These are phyloP conservation scores for Macroteleia sp. DNA, from an alignment of 2,888 invertebrate species.

Conservation along the genomic window DNA sequence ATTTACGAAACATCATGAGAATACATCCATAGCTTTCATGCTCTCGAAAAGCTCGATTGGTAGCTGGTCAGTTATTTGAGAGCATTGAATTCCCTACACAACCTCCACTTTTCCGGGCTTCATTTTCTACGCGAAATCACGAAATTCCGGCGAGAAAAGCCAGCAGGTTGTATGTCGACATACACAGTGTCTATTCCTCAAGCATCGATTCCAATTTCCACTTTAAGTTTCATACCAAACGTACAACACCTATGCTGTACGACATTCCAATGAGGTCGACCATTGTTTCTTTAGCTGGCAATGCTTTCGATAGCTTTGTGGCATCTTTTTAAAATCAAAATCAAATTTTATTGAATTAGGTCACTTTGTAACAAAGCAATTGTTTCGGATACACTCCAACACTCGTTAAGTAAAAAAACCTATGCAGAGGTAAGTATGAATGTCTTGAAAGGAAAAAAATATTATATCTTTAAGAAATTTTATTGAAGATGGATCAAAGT, in stretches of 20 bases:
- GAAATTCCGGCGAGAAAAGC: constrained; percentile 70
- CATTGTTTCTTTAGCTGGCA: constrained; percentile 34
- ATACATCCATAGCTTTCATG: constrained; percentile 27
- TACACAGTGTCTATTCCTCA: constrained; percentile 62
- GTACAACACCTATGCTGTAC: constrained; percentile 33
- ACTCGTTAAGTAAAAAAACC: too few species aligned
- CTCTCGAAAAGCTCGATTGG: constrained; percentile 44
- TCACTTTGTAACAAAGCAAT: too few species aligned
- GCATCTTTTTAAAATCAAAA: constrained; percentile 65
- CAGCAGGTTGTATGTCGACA: constrained; percentile 65
- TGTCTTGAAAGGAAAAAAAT: too few species aligned
- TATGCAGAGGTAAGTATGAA: too few species aligned
- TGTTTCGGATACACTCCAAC: too few species aligned
- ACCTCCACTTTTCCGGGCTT: constrained; percentile 67
- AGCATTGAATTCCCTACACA: constrained; percentile 70
- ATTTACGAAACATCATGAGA: constrained; percentile 46
- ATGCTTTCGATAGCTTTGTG: too few species aligned
- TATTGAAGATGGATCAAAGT: too few species aligned
- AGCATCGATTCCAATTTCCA: constrained; percentile 60
- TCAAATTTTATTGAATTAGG: constrained; percentile 75
- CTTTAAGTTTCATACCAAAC: constrained; percentile 55
- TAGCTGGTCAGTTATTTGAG: constrained; percentile 50
- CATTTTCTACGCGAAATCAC: constrained; percentile 76
- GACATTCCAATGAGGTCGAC: constrained; percentile 66
- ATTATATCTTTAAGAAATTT: too few species aligned